Evolutionary conservation across 2,888 invertebrate genomes (phyloP), one percentile per base, ranked within the genome.

Genomic region (Agriopis marginaria): DNA sequence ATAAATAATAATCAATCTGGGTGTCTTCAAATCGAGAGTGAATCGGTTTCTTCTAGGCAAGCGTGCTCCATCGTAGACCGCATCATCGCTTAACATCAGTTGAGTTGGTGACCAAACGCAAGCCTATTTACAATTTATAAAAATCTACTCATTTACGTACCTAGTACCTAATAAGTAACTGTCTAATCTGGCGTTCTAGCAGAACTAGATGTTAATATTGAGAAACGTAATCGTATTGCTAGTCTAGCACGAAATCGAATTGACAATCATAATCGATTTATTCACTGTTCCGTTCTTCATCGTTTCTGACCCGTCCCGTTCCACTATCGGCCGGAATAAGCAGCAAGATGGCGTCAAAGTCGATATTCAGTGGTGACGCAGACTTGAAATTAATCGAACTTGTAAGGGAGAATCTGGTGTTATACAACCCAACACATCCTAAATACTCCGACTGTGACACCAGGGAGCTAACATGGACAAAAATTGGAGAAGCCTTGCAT

Each of bases 401-500:
- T 10, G 93, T 93, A 0, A 88, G 86, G 75, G 88, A 90, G 4
- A 88, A 90, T 60, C 80, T 87, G 0, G 82, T 90, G 0, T 63
- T 93, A 0, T 93, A 92, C 77, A 87, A 93, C 66, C 78, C 85
- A 0, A 84, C 83, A n/a, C 86, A 91, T 44, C 77, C 86, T 0
- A 90, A 91, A 67, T 91, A 91, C 69, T 69, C 88, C 65, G 89
- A 91, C 63, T 86, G 82, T 9, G 89, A 93, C 64, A 78, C 85
- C 0, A 83, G 91, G 45, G 92, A 92, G 77, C 89, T 90, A 0
- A 79, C 88, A 44, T 93, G 93, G 93, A 90, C 91, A 77, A 90
- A 89, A 74, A 93, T 93, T 40, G 92, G 91, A 8, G 92, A 92
- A 58, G 71, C 78, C 0, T 69, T 93, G 39, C 83, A 82, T 64